A percentile compares a stretch with the other conserved stretches of the same genome.
Conservation (phyloP, 2,797 vertebrate species). For the Coregonus sp. region DNA sequence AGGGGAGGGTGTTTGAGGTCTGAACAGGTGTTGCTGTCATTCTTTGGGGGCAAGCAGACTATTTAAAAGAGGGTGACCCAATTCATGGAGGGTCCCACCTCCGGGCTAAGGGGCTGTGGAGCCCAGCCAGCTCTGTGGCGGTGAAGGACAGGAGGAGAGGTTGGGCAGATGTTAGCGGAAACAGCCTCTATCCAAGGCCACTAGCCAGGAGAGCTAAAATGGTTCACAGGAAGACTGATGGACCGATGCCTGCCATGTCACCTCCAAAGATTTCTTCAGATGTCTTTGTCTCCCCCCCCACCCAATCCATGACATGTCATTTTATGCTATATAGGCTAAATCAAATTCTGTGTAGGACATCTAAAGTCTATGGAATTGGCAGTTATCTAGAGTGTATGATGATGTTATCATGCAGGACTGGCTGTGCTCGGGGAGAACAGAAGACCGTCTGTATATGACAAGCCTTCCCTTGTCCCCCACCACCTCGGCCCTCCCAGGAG, state of each 20-base stretch:
- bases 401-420: background rate
- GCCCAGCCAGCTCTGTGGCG: background rate
- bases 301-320: background rate
- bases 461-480: conserved; percentile 18
- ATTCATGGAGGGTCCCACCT: conserved; percentile 13
- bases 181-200: background rate
- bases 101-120: background rate
- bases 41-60: conserved; percentile 2
- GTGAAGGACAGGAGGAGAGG: background rate
- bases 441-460: conserved; percentile 24
- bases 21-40: conserved; percentile 45
- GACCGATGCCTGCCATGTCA: background rate
- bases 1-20: background rate
- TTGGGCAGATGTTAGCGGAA: background rate
- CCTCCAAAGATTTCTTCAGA: background rate
- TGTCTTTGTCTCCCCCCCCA: background rate
- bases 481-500: background rate
- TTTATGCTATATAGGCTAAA: background rate
- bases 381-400: background rate
- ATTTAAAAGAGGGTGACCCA: conserved; percentile 39
- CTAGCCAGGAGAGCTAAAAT: background rate
- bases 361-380: background rate
- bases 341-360: background rate
- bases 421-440: conserved; percentile 17
- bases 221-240: background rate